phyloP scores from a whole-genome alignment of 2,888 invertebrate species.

The Meloe dianella region DNA sequence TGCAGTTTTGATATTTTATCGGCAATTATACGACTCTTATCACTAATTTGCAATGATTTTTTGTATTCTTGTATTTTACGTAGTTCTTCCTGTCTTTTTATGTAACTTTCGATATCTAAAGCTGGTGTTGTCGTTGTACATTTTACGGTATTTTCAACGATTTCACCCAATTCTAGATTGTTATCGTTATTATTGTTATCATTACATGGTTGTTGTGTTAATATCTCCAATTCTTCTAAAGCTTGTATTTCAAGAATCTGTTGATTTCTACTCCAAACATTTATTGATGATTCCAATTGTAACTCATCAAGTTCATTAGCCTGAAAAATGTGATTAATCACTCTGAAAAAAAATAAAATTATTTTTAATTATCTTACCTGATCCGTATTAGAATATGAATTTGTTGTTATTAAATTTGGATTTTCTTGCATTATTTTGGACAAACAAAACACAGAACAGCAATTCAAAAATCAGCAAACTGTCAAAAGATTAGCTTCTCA shows the following conservation, averaged over 20 bases:
- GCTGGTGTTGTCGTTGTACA: constrained; percentile 23
- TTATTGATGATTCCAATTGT: constrained; percentile 46
- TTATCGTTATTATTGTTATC: background rate
- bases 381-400: background rate
- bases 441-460: no score
- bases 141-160: constrained; percentile 34
- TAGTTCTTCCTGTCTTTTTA: constrained; percentile 52
- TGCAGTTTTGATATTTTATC: constrained; percentile 40
- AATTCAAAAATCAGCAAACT: background rate
- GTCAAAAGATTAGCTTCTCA: background rate
- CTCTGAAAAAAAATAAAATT: background rate
- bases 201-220: constrained; percentile 42
- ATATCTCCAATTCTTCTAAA: constrained; percentile 53
- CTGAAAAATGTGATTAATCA: no score
- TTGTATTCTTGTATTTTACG: constrained; percentile 46
- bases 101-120: constrained; percentile 50
- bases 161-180: constrained; percentile 47
- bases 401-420: background rate
- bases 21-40: constrained; percentile 41
- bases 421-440: background rate
- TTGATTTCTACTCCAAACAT: constrained; percentile 56
- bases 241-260: constrained; percentile 55
- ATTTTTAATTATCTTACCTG: background rate
- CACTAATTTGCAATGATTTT: constrained; percentile 29
- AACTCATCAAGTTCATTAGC: constrained; percentile 35